Percentiles rank a stretch among this genome's conserved stretches.
These are phyloP conservation scores for Sussaba pulchella DNA, from an alignment of 2,888 invertebrate species.

Conservation along the genomic window DNA sequence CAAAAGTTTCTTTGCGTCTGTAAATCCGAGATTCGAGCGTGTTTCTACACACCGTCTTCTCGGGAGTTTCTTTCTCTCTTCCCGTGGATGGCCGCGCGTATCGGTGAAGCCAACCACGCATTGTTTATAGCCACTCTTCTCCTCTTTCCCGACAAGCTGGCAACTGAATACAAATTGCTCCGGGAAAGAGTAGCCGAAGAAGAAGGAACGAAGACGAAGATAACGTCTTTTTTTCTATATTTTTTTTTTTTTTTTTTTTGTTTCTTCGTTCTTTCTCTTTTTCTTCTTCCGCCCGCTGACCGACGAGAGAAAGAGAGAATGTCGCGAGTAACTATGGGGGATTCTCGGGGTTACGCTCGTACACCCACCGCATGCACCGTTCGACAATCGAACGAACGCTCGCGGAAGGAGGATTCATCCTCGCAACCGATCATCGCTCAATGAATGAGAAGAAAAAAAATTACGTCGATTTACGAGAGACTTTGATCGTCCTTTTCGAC, in stretches of 20 bases:
- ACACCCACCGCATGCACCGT: slow-evolving; percentile 49
- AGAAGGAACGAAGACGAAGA: slow-evolving; percentile 40
- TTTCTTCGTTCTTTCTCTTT: slow-evolving; percentile 19
- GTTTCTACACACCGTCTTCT: no score
- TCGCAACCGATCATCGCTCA: slow-evolving; percentile 30
- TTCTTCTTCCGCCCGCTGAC: slow-evolving; percentile 67
- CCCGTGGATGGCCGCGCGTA: slow-evolving; percentile 79
- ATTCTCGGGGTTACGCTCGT: slow-evolving; percentile 49
- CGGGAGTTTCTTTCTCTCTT: no score
- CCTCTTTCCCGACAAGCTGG: slow-evolving; percentile 80
- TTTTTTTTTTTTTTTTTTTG: no score
- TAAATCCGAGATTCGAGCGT: slow-evolving; percentile 12
- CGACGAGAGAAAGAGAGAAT: slow-evolving; percentile 64
- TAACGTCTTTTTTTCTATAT: neutral
- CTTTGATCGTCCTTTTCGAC: neutral
- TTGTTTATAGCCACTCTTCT: slow-evolving; percentile 84
- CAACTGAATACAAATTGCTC: slow-evolving; percentile 82
- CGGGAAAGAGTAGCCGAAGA: slow-evolving; percentile 66
- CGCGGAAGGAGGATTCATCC: slow-evolving; percentile 4
- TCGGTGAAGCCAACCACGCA: slow-evolving; percentile 80
- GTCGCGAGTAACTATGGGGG: slow-evolving; percentile 50
- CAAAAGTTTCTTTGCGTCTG: slow-evolving; percentile 23
- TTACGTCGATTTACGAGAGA: neutral
- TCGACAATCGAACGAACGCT: slow-evolving; percentile 47
- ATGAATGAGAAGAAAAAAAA: slow-evolving; percentile 29